Evolutionary conservation across 2,113 vertebrate species (phyloP), one percentile per base, ranked within the genome.

Genomic region (Limnothrissa miodon): DNA sequence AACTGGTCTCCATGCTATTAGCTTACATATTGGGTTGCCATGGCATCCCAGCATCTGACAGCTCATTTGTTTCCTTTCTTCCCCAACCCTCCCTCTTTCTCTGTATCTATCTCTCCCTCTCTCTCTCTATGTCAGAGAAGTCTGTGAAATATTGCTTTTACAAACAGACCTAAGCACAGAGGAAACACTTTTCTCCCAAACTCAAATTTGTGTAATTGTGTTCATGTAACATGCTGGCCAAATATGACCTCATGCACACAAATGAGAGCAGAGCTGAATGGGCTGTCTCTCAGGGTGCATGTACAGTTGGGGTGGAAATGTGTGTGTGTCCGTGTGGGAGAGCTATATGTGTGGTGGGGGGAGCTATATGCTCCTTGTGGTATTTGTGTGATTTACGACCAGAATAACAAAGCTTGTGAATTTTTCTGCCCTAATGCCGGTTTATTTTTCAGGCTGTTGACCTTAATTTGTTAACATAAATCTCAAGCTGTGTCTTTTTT

Each of bases 301-400:
- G 29, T 13, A 33, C 11, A 13, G 13, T 74, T 11, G 13, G 66
- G 29, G 29, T 74, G 66, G 21, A 80, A 17, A 21, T 78, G 19
- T 70, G 62, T 36, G 62, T 70, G 62, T 70, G 29, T 70, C 25
- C 29, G 29, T 33, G 62, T 70, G 29, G 13, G 13, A 13, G 62
- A 10, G 59, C n/a, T 56, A 21, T 23, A 21, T 56, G 53, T 56
- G 17, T 45, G 48, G 25, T 25, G 10, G 17, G 15, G 79, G 6
- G 79, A 8, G 25, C 19, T 53, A 36, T 33, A 81, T 25, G 51
- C 10, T 39, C 15, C 84, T 87, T 82, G 10, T 81, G 78, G 70
- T 70, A 23, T 46, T 80, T 21, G 59, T 29, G 29, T 88, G 86
- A 91, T 89, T 91, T 83, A 90, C 80, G 82, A 85, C 19, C 39